Base-by-base conservation (phyloP, 2,888 invertebrate species). In the Phymatocera aterrima region DNA sequence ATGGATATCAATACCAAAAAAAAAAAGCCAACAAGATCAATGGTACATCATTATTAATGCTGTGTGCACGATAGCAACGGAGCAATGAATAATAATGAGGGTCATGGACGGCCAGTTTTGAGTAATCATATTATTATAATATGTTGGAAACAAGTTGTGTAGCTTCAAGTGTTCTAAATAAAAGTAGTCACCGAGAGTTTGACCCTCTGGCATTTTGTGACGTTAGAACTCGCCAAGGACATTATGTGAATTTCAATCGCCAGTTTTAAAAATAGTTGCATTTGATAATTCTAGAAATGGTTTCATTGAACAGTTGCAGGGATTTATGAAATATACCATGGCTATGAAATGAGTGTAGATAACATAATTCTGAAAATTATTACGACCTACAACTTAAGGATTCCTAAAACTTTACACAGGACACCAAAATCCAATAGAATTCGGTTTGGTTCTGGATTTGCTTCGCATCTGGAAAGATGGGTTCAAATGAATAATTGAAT, bases 11-110 rank as follows among this genome's bases (percentile, higher is more conserved):
- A 28, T 57, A 57, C 28, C 12, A 57, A 28, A 57, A 28, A 5
- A 57, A 28, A 57, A 28, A 10, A n/a, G n/a, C n/a, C 57, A 28
- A 57, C 12, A 28, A 28, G 28, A 37, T 61, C 34, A 34, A 37
- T 37, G 61, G 10, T 37, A 61, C 2, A 34, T 61, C n/a, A 61
- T 61, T 31, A 34, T 34, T 15, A 34, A 61, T 37, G 34, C 1
- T 18, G n/a, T 2, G 8, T 37, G 10, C 61, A 37, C 6, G 37
- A 61, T 68, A 43, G 43, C 24, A 12, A 40, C 31, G 31, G 24
- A 40, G 65, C 8, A 68, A 43, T 40, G 43, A 68, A 43, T 40
- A 68, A 68, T 68, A 68, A 37, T 64, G 18, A 64, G 61, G 31
- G 37, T 64, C 37, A 68, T 43, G 28, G 43, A 43, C 24, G 21